Base-by-base conservation (phyloP, 2,113 vertebrate genomes). In the Ciconia boyciana region DNA sequence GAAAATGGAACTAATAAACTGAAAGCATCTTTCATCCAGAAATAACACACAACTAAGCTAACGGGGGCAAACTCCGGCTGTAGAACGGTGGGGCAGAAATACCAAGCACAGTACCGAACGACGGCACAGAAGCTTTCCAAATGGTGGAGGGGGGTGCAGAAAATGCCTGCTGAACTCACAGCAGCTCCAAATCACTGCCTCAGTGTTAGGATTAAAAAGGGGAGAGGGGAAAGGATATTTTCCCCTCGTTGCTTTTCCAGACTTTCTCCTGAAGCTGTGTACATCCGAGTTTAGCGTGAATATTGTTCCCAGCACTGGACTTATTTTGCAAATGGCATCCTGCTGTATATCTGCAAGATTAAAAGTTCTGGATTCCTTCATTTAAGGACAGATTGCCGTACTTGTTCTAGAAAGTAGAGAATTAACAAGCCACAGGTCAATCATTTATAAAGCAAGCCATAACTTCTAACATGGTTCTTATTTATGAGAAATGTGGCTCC, bases 91-190 rank as follows among this genome's bases (percentile, higher is more conserved):
- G 34, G 34, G 18, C 26, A 10, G 24, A 48, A 44, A 18, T 32
- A 8, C 1, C 31, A 17, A 36, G 46, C 44, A 10, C n/a, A 12
- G 28, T 8, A 18, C 29, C 20, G 46, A 22, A 39, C 3, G 12
- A 24, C 20, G 64, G n/a, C 36, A 36, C n/a, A 28, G 9, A 48
- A 36, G 2, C 22, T 9, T 54, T 21, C 41, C 48, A 6, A 3
- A 7, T 7, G 16, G 24, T 6, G 2, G 19, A 11, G 14, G n/a
- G 25, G 34, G 14, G 16, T 3, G 2, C 16, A 7, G 29, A 18
- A n/a, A 10, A 10, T 10, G 31, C 13, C 20, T 17, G 31, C 44
- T 15, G 44, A n/a, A 14, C 44, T 31, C 17, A 2, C 26, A 1
- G 21, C 1, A 29, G 16, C 55, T 41, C 34, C 19, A 19, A 14